These are phyloP conservation scores for Falco naumanni DNA, from an alignment of 2,797 vertebrate species.

Conservation along the genomic window DNA sequence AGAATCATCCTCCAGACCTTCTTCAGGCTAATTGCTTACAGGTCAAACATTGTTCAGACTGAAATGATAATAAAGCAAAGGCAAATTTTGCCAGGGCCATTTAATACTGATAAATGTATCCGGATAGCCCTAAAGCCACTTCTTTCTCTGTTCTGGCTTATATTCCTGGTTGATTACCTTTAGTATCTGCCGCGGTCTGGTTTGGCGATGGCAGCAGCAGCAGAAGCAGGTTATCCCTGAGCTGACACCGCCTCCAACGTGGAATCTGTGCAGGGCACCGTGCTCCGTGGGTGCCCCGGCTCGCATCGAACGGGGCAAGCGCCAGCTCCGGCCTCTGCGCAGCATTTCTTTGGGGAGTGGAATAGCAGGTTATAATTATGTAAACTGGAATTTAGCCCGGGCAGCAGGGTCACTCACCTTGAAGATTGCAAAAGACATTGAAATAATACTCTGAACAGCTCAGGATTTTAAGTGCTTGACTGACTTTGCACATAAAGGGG, in stretches of 20 bases:
- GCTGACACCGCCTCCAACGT: accelerated
- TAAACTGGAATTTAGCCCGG: slow-evolving; percentile 42
- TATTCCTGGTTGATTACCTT: not conserved
- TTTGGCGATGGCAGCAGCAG: not conserved
- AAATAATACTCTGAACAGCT: not conserved
- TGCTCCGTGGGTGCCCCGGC: not conserved
- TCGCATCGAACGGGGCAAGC: accelerated
- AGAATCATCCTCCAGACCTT: not conserved
- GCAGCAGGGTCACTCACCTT: not conserved
- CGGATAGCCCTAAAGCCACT: not conserved
- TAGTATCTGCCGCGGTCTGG: not conserved
- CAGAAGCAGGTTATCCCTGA: not conserved
- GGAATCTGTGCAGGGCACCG: not conserved
- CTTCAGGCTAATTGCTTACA: not conserved
- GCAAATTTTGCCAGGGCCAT: not conserved
- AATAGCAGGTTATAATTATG: not conserved
- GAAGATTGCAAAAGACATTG: slow-evolving; percentile 24
- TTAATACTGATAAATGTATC: not conserved
- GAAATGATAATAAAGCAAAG: too few species aligned
- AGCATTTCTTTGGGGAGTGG: not conserved
- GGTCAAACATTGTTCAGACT: not conserved
- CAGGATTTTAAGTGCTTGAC: not conserved
- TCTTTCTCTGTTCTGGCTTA: not conserved
- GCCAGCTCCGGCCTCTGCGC: not conserved
- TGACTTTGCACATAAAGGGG: not conserved